Percentiles rank a stretch among this genome's conserved stretches.
Evolutionary conservation across 2,113 vertebrate species (phyloP).

Genomic region (Xyrauchen texanus): DNA sequence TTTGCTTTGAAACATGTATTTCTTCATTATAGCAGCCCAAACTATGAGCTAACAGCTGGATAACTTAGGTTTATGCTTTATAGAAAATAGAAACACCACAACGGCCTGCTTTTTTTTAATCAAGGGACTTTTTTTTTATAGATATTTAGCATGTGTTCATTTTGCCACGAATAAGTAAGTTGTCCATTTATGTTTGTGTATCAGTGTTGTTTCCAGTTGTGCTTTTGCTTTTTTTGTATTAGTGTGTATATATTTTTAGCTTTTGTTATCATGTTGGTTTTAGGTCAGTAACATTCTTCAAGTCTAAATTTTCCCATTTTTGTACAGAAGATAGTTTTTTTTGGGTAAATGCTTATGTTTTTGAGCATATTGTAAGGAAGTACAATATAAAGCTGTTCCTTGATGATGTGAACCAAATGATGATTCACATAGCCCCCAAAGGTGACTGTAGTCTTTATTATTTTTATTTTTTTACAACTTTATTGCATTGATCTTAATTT

Average conservation of each 20-base stretch:
- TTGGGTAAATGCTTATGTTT: neutral
- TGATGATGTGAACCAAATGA: conserved; percentile 35
- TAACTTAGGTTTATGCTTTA: conserved; percentile 23
- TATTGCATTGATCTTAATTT: conserved; percentile 18
- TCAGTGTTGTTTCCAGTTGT: conserved; percentile 49
- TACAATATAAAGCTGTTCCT: conserved; percentile 22
- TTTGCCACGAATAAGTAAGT: conserved; percentile 2
- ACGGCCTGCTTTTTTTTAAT: conserved; percentile 24
- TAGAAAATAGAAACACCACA: neutral
- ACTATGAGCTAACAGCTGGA: conserved; percentile 1
- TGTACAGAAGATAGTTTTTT: conserved; percentile 42
- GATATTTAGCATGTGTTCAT: neutral
- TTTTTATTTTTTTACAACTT: neutral
- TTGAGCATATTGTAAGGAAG: conserved; percentile 21
- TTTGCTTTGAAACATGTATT: conserved; percentile 11
- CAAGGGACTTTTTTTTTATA: conserved; percentile 4
- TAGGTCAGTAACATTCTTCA: conserved; percentile 44
- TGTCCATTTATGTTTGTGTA: conserved; percentile 45
- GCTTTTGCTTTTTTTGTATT: conserved; percentile 27
- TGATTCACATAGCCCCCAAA: conserved; percentile 5
- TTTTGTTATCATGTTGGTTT: conserved; percentile 39
- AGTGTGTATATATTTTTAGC: conserved; percentile 69
- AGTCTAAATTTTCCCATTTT: neutral
- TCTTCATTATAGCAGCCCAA: neutral
- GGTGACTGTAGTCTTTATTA: conserved; percentile 4